Conservation (phyloP, 2,797 vertebrate genomes). For the Moxostoma hubbsi region DNA sequence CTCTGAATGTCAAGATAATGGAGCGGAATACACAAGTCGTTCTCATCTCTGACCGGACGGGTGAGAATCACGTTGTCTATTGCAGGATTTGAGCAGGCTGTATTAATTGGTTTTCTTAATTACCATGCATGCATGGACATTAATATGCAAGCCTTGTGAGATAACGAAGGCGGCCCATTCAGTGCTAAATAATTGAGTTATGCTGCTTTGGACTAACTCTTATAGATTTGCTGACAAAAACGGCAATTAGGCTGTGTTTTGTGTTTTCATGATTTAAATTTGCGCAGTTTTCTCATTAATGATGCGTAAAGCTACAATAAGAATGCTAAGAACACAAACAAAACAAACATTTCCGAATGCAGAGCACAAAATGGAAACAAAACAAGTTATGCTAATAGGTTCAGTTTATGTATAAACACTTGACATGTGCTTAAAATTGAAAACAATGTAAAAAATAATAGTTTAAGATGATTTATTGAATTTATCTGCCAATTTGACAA, state of each 20-base stretch:
- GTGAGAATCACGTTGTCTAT: conserved; percentile 23
- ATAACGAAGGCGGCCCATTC: conserved; percentile 25
- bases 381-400: not conserved
- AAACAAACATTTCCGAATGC: not conserved
- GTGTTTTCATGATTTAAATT: conserved; percentile 24
- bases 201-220: not conserved
- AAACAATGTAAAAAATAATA: conserved; percentile 52
- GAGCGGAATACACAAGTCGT: conserved; percentile 51
- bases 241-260: not conserved
- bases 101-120: conserved; percentile 62
- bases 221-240: conserved; percentile 1
- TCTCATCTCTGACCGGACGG: conserved; percentile 28
- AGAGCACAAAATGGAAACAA: not conserved
- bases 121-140: conserved; percentile 50
- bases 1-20: conserved; percentile 60
- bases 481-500: conserved; percentile 52
- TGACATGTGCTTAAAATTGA: conserved; percentile 33
- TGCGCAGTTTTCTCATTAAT: not conserved
- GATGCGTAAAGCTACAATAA: conserved; percentile 1
- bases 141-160: conserved; percentile 54
- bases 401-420: conserved; percentile 49
- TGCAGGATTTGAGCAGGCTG: conserved; percentile 38
- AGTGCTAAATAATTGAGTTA: conserved; percentile 22
- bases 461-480: conserved; percentile 48
- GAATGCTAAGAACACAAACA: not conserved